Conservation (phyloP, 2,888 invertebrate species). For the Rhagonycha lutea region DNA sequence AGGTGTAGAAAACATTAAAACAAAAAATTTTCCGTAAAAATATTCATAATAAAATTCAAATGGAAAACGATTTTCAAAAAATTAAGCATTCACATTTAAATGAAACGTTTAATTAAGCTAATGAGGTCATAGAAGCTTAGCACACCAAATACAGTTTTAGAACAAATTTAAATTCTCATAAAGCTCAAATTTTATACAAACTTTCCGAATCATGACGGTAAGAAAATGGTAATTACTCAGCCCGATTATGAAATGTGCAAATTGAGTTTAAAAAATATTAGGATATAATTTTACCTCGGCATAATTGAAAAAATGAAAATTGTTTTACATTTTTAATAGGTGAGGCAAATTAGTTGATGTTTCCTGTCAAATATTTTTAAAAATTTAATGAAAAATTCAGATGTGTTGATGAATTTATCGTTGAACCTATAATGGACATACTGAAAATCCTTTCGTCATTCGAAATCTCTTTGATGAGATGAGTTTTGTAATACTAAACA, state of each 20-base stretch:
- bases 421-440: too few species aligned
- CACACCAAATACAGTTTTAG: background rate
- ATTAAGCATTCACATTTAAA: background rate
- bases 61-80: background rate
- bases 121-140: background rate
- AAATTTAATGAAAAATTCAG: too few species aligned
- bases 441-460: too few species aligned
- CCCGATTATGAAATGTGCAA: background rate
- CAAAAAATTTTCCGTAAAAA: background rate
- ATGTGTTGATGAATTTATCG: too few species aligned
- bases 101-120: background rate
- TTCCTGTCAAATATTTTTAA: background rate
- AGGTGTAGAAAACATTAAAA: too few species aligned
- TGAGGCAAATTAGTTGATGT: background rate
- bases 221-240: background rate
- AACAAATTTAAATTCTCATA: background rate
- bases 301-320: background rate
- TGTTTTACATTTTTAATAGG: background rate
- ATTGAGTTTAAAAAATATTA: background rate
- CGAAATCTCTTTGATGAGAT: too few species aligned
- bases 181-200: background rate
- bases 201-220: background rate
- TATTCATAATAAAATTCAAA: background rate
- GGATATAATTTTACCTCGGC: background rate
- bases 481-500: too few species aligned